Percentiles rank a stretch among this genome's conserved stretches.
Evolutionary conservation across 2,888 invertebrate species (phyloP).

Genomic region (Margaritifera margaritifera): DNA sequence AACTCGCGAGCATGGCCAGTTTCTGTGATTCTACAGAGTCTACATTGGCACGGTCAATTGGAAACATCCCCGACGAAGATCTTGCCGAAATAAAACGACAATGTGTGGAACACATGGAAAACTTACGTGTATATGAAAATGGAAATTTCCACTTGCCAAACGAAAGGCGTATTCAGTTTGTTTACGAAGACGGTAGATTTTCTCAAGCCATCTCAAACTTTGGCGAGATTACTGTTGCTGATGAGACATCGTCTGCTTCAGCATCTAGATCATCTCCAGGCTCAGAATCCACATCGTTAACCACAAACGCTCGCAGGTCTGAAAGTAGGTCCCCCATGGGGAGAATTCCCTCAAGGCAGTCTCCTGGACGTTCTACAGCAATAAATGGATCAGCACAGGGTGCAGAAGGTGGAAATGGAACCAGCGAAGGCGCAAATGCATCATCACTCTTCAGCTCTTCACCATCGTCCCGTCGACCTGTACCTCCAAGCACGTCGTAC

Average conservation of each 20-base stretch:
- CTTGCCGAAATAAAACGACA: constrained; percentile 57
- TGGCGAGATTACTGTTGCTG: constrained; percentile 46
- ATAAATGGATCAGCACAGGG: neutral
- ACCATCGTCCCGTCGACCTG: constrained; percentile 7
- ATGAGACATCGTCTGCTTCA: constrained; percentile 1
- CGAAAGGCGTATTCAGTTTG: constrained; percentile 73
- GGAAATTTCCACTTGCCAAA: constrained; percentile 94
- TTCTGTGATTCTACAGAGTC: constrained; percentile 84
- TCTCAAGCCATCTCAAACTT: constrained; percentile 59
- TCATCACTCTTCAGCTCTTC: constrained; percentile 1
- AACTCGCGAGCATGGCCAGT: constrained; percentile 94
- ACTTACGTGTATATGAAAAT: constrained; percentile 59
- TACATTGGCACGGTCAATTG: constrained; percentile 40
- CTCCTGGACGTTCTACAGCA: neutral
- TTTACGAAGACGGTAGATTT: constrained; percentile 60
- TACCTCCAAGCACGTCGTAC: constrained; percentile 27
- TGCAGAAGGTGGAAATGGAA: constrained; percentile 1
- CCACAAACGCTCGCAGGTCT: neutral
- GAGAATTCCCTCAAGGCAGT: neutral
- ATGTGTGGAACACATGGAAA: constrained; percentile 60
- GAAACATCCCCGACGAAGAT: constrained; percentile 56
- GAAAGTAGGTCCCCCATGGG: neutral
- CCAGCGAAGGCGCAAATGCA: neutral
- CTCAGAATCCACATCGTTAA: neutral
- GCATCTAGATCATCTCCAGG: neutral